Evolutionary conservation across 1,140 invertebrate species (phyloP).

Genomic region (Trachelipus rathkii): DNA sequence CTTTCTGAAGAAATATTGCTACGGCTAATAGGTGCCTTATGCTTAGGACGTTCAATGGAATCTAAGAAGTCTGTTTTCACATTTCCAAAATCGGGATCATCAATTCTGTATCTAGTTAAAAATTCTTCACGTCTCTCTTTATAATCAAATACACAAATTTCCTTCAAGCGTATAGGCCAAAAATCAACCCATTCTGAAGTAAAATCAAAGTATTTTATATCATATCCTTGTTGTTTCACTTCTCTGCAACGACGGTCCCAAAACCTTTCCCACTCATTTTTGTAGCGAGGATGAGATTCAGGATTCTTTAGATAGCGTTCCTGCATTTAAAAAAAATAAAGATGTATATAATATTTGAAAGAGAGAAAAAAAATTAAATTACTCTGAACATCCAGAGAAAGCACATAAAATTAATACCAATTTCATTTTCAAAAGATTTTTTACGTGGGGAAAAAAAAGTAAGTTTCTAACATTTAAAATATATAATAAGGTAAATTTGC

Average conservation of each 20-base stretch:
- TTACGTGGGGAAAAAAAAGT: no score
- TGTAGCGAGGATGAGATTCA: constrained; percentile 4
- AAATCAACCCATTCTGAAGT: neutral
- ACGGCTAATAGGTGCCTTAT: neutral
- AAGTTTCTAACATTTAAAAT: no score
- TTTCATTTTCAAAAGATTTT: no score
- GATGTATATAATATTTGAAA: no score
- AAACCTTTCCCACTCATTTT: neutral
- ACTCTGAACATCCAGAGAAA: no score
- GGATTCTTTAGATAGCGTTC: neutral
- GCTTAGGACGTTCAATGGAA: neutral
- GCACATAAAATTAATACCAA: no score
- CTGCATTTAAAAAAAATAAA: neutral
- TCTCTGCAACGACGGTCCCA: constrained; percentile 1
- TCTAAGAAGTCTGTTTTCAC: neutral
- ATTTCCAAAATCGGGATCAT: neutral
- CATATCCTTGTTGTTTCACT: neutral
- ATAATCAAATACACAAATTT: neutral
- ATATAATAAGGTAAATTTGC: no score
- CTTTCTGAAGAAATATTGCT: neutral
- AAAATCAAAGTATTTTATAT: neutral
- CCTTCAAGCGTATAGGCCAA: neutral
- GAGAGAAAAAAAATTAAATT: no score
- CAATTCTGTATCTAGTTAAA: neutral
- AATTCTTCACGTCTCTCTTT: neutral